Percentiles rank a stretch among this genome's conserved stretches.
Conservation (phyloP, 2,113 vertebrate genomes). For the Sciurus niger region DNA sequence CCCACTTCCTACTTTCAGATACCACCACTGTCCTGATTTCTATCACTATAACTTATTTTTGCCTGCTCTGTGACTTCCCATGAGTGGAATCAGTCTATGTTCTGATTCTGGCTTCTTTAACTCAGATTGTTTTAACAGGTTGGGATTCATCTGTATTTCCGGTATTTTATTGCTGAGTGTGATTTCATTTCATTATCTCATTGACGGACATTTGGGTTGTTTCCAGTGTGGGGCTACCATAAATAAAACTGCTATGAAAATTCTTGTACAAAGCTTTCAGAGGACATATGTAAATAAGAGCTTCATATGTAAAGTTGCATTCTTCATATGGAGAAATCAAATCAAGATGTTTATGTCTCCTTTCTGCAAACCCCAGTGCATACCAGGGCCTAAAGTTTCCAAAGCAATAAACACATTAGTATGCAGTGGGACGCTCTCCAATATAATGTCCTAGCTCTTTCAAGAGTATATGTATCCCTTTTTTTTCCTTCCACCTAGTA, state of each 20-base stretch:
- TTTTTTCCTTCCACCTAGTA: not conserved
- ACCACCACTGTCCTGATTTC: not conserved
- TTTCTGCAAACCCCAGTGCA: not conserved
- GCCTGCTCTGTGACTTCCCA: not conserved
- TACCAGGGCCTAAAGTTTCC: not conserved
- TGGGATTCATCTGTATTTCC: not conserved
- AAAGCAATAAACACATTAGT: not conserved
- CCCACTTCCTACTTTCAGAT: not conserved
- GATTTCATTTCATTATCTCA: conserved; percentile 7
- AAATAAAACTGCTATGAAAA: conserved; percentile 29
- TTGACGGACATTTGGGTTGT: not conserved
- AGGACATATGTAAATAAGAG: not conserved
- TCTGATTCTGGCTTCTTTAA: not conserved
- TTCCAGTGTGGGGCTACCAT: not conserved
- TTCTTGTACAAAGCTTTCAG: not conserved
- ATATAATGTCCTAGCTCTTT: not conserved
- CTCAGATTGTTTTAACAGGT: not conserved
- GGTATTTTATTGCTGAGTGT: not conserved
- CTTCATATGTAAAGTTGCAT: not conserved
- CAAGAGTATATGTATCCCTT: not conserved
- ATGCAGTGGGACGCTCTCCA: not conserved
- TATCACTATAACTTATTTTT: not conserved
- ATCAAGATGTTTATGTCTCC: conserved; percentile 18
- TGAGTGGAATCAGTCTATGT: not conserved
- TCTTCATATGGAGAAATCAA: conserved; percentile 9